These are phyloP conservation scores for Heterodera carotae DNA, from an alignment of 1,140 invertebrate genomes.

Conservation along the genomic window DNA sequence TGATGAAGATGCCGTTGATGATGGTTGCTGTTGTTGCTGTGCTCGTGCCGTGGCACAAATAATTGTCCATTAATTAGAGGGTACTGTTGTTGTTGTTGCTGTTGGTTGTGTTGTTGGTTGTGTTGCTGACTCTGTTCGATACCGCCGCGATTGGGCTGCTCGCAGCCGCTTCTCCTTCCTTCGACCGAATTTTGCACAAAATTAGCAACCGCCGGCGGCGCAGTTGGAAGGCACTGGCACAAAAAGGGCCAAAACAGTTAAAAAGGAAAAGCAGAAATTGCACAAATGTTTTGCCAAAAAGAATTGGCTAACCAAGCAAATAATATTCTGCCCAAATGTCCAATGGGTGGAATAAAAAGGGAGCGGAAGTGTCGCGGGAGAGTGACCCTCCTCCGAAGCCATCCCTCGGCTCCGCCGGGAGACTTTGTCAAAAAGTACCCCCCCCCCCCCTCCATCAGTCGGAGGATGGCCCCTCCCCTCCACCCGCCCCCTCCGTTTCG, in stretches of 20 bases:
- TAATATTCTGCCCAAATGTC: neutral
- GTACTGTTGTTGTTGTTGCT: neutral
- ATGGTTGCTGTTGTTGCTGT: too few species aligned
- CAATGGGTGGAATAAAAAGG: neutral
- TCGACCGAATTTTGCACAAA: neutral
- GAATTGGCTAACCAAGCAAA: neutral
- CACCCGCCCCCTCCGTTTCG: neutral
- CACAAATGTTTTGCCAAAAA: neutral
- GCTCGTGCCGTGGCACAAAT: neutral
- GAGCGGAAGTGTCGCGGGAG: neutral
- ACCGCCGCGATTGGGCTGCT: neutral
- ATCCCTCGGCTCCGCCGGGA: neutral
- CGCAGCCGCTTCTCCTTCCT: neutral
- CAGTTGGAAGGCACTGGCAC: neutral
- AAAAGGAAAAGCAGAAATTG: neutral
- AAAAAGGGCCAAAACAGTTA: neutral
- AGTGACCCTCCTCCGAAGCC: neutral
- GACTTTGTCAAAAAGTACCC: neutral
- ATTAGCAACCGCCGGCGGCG: neutral
- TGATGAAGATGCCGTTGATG: conserved; percentile 3
- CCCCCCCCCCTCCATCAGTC: too few species aligned
- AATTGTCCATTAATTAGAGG: neutral
- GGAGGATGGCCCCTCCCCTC: too few species aligned
- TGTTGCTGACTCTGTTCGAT: neutral
- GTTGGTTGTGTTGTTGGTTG: neutral